phyloP scores from a whole-genome alignment of 2,113 vertebrate genomes.

The Vidua chalybeata region DNA sequence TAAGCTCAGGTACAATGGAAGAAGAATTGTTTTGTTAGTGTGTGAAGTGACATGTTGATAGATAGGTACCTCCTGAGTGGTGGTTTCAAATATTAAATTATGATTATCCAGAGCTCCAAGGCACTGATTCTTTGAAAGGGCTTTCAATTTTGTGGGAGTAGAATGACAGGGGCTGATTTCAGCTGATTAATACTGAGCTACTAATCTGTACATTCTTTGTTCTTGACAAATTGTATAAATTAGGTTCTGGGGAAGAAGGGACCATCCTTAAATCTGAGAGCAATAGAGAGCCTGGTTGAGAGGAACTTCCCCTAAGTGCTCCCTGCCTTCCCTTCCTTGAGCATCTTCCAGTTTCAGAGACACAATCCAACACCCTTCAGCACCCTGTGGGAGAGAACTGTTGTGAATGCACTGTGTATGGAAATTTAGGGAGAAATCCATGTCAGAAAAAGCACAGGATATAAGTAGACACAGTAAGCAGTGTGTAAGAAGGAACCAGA shows the following conservation, averaged over 20 bases:
- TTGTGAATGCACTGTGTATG: background rate
- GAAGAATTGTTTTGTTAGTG: background rate
- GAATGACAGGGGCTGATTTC: background rate
- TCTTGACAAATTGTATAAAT: background rate
- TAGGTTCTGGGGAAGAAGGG: background rate
- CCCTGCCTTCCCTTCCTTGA: background rate
- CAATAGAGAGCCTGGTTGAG: fast-evolving
- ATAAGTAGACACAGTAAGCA: background rate
- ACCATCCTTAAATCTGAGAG: background rate
- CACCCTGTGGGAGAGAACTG: fast-evolving
- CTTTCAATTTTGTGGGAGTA: conserved; percentile 11
- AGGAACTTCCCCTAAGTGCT: background rate
- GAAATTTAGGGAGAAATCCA: background rate
- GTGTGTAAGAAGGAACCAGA: background rate
- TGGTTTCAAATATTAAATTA: conserved; percentile 19
- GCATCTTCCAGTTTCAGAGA: background rate
- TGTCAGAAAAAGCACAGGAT: background rate
- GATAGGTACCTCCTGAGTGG: background rate
- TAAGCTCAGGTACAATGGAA: background rate
- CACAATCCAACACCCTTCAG: background rate
- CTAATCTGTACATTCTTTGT: background rate
- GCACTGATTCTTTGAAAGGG: conserved; percentile 17
- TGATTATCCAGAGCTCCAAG: conserved; percentile 14
- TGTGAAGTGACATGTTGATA: background rate
- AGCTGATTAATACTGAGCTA: background rate